Base-by-base conservation (phyloP, 2,888 invertebrate genomes). In the Drosophila ustulata region DNA sequence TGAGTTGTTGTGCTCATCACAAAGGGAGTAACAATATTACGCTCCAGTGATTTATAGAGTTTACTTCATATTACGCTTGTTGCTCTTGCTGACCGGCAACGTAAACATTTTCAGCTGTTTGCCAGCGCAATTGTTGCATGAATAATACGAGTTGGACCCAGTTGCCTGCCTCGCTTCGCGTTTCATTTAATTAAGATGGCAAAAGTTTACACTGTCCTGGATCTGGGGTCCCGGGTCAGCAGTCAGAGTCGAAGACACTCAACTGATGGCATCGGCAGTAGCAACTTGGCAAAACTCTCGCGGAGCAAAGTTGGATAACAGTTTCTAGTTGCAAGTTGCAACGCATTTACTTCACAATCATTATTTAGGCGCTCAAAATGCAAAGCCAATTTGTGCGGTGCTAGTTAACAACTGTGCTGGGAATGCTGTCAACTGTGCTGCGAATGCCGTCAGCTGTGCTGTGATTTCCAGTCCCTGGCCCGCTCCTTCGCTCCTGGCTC, bases 161-260 rank as follows among this genome's bases (percentile, higher is more conserved):
- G 57, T 62, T 73, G 63, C 43, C 53, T 55, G 45, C 67, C 34
- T 30, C 56, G 26, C 59, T 72, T 64, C 56, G 30, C 59, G 75
- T 64, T 70, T 69, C 70, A 85, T 68, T 77, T 77, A 79, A 82
- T 85, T 77, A 79, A 63, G 56, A 58, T 62, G 50, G 47, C 39
- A 53, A 72, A 85, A 64, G 68, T 70, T 68, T 5, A 37, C 61
- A 49, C 34, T 51, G 45, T 23, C 23, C 3, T 18, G 2, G 18
- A 1, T 18, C 18, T 1, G 18, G 18, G 18, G 18, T 18, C 18
- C 18, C n/a, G 41, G 57, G 45, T 73, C 65, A 63, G 47, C n/a
- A n/a, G 11, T 18, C 18, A 3, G 7, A 41, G 39, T 18, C 11
- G 18, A 26, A 28, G 23, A n/a, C 34, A 13, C 53, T 34, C 61